Conservation (phyloP, 2,888 invertebrate genomes). For the Morpho deidamia region DNA sequence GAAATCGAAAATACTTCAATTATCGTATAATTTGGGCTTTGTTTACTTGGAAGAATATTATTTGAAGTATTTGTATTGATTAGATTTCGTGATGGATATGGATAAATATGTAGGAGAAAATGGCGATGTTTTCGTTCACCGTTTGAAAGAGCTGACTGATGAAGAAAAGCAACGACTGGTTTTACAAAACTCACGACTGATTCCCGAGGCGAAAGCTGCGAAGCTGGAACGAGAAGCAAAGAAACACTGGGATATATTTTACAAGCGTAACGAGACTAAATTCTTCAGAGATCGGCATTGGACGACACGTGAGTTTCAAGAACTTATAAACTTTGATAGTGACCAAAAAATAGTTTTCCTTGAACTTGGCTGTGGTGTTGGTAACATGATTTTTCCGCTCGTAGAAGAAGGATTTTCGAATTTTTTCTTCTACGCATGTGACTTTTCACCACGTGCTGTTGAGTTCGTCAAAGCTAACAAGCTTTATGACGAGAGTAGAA, state of each 20-base stretch:
- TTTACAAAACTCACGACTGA: slow-evolving; percentile 79
- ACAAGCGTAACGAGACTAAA: slow-evolving; percentile 94
- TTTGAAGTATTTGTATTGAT: background rate
- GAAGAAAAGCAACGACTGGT: slow-evolving; percentile 81
- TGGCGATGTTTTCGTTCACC: slow-evolving; percentile 52
- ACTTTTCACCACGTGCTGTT: slow-evolving; percentile 94
- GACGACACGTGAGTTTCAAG: slow-evolving; percentile 96
- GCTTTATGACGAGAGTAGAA: slow-evolving; percentile 80
- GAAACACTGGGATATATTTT: slow-evolving; percentile 97
- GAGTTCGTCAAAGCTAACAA: slow-evolving; percentile 87
- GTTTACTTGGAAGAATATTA: background rate
- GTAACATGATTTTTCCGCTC: slow-evolving; percentile 96
- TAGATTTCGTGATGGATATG: slow-evolving; percentile 45
- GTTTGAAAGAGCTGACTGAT: slow-evolving; percentile 72
- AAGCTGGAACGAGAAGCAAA: slow-evolving; percentile 90
- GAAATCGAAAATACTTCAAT: background rate
- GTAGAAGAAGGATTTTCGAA: slow-evolving; percentile 84
- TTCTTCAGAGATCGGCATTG: slow-evolving; percentile 98
- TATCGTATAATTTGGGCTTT: background rate
- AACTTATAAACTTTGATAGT: slow-evolving; percentile 80
- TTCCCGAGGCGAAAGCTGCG: slow-evolving; percentile 84
- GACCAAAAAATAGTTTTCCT: slow-evolving; percentile 80
- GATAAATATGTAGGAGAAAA: slow-evolving; percentile 44
- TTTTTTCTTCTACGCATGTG: slow-evolving; percentile 90
- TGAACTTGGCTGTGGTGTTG: slow-evolving; percentile 97